phyloP scores from a whole-genome alignment of 2,797 vertebrate species.

The Fratercula arctica region DNA sequence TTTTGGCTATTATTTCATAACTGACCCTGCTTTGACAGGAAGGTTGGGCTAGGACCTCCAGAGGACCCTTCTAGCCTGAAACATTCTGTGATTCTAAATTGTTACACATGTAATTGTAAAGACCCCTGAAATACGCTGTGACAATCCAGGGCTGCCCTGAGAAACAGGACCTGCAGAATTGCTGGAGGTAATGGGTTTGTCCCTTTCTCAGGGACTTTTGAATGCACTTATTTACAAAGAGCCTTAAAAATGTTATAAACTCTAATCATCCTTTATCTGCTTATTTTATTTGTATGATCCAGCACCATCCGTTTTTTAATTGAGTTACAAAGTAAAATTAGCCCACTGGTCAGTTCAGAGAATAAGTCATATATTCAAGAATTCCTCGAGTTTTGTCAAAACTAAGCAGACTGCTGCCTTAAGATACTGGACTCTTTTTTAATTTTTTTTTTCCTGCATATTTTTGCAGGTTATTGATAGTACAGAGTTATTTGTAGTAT shows the following conservation, averaged over 20 bases:
- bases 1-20: not conserved
- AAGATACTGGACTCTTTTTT: not conserved
- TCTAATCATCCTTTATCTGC: not conserved
- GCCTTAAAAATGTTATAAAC: not conserved
- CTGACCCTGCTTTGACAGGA: not conserved
- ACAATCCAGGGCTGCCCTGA: not conserved
- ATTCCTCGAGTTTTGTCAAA: not conserved
- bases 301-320: not conserved
- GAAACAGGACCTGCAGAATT: not conserved
- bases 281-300: not conserved
- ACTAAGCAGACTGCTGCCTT: not conserved
- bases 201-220: not conserved
- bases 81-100: not conserved
- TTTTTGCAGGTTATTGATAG: constrained; percentile 43
- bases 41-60: not conserved
- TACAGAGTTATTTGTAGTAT: not conserved
- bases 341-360: not conserved
- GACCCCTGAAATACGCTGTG: not conserved
- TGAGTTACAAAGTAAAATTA: not conserved
- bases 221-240: not conserved
- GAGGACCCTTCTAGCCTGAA: not conserved
- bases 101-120: not conserved
- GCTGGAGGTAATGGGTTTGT: not conserved
- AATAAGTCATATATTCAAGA: not conserved
- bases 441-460: not conserved